Evolutionary conservation across 2,113 vertebrate genomes (phyloP).

Genomic region (Mustela lutreola): DNA sequence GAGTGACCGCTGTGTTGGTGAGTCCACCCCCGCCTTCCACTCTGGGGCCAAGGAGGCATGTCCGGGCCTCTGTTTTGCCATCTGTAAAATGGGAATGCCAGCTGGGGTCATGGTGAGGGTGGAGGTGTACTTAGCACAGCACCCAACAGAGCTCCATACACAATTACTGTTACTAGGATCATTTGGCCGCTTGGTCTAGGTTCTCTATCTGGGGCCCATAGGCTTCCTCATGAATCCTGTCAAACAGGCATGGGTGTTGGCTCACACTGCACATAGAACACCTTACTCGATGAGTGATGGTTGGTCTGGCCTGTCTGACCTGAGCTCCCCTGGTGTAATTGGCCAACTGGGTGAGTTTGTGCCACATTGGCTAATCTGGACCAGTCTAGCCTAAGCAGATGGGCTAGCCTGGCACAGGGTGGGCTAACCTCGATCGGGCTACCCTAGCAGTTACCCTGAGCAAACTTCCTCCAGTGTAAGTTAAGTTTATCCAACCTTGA

Average conservation of each 20-base stretch:
- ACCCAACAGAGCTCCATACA: background rate
- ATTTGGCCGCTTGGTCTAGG: background rate
- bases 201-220: background rate
- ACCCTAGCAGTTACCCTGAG: background rate
- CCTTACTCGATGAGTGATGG: background rate
- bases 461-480: background rate
- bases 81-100: background rate
- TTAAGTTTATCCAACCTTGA: background rate
- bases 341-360: background rate
- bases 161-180: background rate
- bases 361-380: background rate
- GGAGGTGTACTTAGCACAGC: background rate
- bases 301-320: background rate
- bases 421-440: background rate
- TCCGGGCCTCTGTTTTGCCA: background rate
- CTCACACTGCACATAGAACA: background rate
- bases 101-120: background rate
- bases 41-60: background rate
- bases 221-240: background rate
- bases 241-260: background rate
- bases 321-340: background rate
- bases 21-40: constrained; percentile 11
- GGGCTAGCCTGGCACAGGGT: background rate
- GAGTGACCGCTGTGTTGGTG: constrained; percentile 95
- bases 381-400: background rate